These are phyloP conservation scores for Drosophila repleta DNA, from an alignment of 1,140 invertebrate genomes.

Conservation along the genomic window DNA sequence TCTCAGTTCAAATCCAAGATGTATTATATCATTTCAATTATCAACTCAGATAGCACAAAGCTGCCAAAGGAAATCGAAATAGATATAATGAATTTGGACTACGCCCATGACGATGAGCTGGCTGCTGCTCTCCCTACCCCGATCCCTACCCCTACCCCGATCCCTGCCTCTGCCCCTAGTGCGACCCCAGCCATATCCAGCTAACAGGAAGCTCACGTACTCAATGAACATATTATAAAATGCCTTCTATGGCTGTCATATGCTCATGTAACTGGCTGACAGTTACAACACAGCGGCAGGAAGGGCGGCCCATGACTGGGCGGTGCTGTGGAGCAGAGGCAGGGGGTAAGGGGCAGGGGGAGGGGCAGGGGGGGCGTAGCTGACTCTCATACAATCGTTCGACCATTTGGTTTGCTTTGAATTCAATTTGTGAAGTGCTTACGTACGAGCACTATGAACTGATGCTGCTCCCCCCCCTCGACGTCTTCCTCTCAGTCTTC, in stretches of 20 bases:
- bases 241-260: constrained; percentile 70
- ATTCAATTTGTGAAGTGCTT: constrained; percentile 66
- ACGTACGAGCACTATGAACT: constrained; percentile 27
- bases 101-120: constrained; percentile 7
- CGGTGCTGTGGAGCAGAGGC: constrained; percentile 9
- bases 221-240: constrained; percentile 73
- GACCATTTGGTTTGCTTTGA: constrained; percentile 64
- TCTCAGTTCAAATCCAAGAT: too few species aligned
- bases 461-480: not conserved
- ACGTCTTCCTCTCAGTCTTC: not conserved
- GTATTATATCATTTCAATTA: too few species aligned
- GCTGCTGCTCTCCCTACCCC: not conserved
- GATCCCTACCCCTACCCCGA: not conserved
- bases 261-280: constrained; percentile 73
- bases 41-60: too few species aligned
- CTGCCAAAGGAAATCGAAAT: too few species aligned
- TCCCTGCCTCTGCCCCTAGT: constrained; percentile 10
- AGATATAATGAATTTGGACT: not conserved
- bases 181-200: not conserved
- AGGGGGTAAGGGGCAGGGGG: not conserved
- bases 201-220: constrained; percentile 66
- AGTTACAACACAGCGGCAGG: constrained; percentile 4
- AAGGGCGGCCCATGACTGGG: constrained; percentile 22
- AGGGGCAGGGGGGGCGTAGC: constrained; percentile 14
- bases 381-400: constrained; percentile 26